Conservation (phyloP, 1,140 invertebrate species). For the Drosophila auraria region DNA sequence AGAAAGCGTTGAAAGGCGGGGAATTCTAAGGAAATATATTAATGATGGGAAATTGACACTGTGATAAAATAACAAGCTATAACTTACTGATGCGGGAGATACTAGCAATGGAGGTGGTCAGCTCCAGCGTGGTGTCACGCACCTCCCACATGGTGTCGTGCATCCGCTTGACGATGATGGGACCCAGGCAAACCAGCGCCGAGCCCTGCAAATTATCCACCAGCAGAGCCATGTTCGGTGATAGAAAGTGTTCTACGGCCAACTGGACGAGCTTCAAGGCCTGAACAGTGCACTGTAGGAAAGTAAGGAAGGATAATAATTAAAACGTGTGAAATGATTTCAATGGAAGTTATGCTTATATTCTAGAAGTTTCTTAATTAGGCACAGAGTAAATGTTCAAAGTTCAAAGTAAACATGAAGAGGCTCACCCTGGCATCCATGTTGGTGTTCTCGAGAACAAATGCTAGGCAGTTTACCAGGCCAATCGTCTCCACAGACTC, state of each 20-base stretch:
- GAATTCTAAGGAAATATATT: conserved; percentile 87
- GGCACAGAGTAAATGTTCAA: not conserved
- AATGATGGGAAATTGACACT: not conserved
- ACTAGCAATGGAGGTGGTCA: conserved; percentile 88
- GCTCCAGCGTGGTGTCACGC: conserved; percentile 90
- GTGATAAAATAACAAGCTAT: conserved; percentile 72
- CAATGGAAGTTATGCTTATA: not conserved
- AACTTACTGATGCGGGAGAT: conserved; percentile 89
- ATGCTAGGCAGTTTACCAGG: conserved; percentile 81
- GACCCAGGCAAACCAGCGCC: conserved; percentile 88
- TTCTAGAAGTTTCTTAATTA: not conserved
- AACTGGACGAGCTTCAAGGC: conserved; percentile 89
- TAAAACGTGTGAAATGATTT: no score
- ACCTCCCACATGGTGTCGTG: conserved; percentile 91
- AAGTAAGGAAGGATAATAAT: not conserved
- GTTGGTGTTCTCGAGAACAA: conserved; percentile 83
- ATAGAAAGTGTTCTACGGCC: conserved; percentile 90
- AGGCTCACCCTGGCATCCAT: conserved; percentile 82
- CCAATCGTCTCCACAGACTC: conserved; percentile 86
- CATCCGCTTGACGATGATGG: conserved; percentile 89
- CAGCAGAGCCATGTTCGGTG: conserved; percentile 90
- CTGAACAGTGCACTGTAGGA: conserved; percentile 88
- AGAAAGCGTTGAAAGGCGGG: conserved; percentile 91
- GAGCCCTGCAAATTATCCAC: conserved; percentile 88
- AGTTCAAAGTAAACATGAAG: not conserved